These are phyloP conservation scores for Meda fulgida DNA, from an alignment of 2,797 vertebrate species.

Conservation along the genomic window DNA sequence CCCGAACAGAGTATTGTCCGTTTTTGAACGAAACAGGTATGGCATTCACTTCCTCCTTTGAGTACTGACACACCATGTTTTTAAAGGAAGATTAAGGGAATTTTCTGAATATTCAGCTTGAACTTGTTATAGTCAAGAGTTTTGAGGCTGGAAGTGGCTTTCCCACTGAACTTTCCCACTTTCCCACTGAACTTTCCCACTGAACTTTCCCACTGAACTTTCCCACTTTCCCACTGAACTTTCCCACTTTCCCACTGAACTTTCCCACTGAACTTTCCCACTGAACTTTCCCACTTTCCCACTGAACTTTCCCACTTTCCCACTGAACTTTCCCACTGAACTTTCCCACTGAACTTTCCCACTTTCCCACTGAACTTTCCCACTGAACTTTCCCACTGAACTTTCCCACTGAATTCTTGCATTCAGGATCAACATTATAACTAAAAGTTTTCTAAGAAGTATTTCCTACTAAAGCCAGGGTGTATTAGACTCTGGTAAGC, in stretches of 20 bases:
- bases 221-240: background rate
- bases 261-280: background rate
- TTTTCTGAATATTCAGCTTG: background rate
- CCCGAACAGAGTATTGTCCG: conserved; percentile 67
- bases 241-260: too few relatives aligned
- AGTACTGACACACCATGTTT: background rate
- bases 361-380: background rate
- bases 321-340: background rate
- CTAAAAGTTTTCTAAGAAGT: background rate
- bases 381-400: background rate
- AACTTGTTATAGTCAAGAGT: background rate
- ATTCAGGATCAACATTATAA: background rate
- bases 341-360: background rate
- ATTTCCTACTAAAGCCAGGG: background rate
- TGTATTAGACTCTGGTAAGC: background rate
- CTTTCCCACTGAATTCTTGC: background rate
- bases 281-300: background rate
- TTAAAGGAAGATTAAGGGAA: background rate
- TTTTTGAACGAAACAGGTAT: conserved; percentile 61
- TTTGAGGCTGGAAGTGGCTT: background rate
- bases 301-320: background rate
- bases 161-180: too few relatives aligned
- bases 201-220: background rate
- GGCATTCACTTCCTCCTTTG: background rate
- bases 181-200: too few relatives aligned